Percentiles rank a stretch among this genome's conserved stretches.
Conservation (phyloP, 1,140 invertebrate species). For the Megalopta genalis region DNA sequence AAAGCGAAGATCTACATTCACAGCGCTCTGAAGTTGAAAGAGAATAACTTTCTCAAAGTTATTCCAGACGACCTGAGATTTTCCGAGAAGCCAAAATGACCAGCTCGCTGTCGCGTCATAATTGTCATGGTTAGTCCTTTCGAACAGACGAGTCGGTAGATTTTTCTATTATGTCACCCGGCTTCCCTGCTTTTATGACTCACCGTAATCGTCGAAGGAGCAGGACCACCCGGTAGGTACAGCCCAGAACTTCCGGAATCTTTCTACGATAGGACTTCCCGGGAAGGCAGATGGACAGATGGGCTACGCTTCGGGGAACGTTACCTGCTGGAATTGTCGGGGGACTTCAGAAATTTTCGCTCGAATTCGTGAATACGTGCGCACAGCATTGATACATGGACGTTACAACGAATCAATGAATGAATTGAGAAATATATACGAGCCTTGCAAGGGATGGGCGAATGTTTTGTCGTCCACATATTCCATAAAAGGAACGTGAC, state of each 20-base stretch:
- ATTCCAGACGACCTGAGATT: no score
- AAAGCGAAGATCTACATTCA: no score
- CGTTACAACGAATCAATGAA: conserved; percentile 9
- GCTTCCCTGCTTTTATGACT: conserved; percentile 47
- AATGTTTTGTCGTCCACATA: conserved; percentile 12
- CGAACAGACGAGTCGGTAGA: conserved; percentile 46
- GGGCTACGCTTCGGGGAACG: conserved; percentile 25
- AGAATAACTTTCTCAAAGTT: no score
- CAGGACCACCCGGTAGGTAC: conserved; percentile 43
- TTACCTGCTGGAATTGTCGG: conserved; percentile 24
- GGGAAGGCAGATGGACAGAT: conserved; percentile 31
- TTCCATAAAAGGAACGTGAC: no score
- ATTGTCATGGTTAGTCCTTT: not conserved
- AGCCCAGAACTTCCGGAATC: conserved; percentile 44
- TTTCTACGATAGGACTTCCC: conserved; percentile 29
- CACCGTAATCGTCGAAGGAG: conserved; percentile 25
- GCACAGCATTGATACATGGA: conserved; percentile 7
- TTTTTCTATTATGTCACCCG: conserved; percentile 52
- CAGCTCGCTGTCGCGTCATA: no score
- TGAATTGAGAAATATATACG: not conserved
- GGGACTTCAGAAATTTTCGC: conserved; percentile 34
- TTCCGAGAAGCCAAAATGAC: no score
- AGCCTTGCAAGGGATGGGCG: not conserved
- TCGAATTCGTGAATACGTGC: conserved; percentile 26
- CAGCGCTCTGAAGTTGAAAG: no score